Percentiles rank a stretch among this genome's conserved stretches.
Evolutionary conservation across 2,888 invertebrate species (phyloP).

Genomic region (Drosophila acutilabella): DNA sequence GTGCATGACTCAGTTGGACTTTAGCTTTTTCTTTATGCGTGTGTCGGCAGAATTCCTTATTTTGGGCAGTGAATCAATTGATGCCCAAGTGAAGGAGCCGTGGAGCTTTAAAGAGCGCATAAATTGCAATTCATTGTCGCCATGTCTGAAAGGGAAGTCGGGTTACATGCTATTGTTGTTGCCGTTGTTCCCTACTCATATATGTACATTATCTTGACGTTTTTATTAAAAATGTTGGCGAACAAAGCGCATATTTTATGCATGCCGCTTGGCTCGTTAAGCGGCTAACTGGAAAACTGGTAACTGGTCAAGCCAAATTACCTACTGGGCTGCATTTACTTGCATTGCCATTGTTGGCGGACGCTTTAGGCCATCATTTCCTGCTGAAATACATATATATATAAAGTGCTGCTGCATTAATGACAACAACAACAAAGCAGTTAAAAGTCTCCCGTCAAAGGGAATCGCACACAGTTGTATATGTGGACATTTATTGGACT

Average conservation of each 20-base stretch:
- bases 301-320: slow-evolving; percentile 39
- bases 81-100: slow-evolving; percentile 43
- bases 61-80: slow-evolving; percentile 39
- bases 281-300: slow-evolving; percentile 25
- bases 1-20: no score
- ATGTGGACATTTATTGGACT: slow-evolving; percentile 29
- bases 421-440: slow-evolving; percentile 42
- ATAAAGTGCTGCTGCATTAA: slow-evolving; percentile 36
- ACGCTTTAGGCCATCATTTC: slow-evolving; percentile 65
- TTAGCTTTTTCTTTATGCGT: no score
- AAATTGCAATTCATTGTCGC: slow-evolving; percentile 67
- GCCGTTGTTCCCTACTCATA: background rate
- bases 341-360: slow-evolving; percentile 20
- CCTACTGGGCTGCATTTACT: slow-evolving; percentile 21
- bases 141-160: slow-evolving; percentile 21
- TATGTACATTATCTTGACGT: slow-evolving; percentile 58
- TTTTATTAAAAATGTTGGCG: slow-evolving; percentile 70
- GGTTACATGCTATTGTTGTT: background rate
- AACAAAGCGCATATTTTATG: slow-evolving; percentile 75
- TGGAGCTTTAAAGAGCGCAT: slow-evolving; percentile 4
- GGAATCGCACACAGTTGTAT: slow-evolving; percentile 18
- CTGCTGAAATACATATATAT: slow-evolving; percentile 50
- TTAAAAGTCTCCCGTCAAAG: slow-evolving; percentile 32
- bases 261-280: slow-evolving; percentile 66
- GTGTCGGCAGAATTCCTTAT: no score